Evolutionary conservation across 64 coral and sea anemone species (phyloP), one percentile per base, ranked within the genome.

Genomic region (Anthopleura sola): DNA sequence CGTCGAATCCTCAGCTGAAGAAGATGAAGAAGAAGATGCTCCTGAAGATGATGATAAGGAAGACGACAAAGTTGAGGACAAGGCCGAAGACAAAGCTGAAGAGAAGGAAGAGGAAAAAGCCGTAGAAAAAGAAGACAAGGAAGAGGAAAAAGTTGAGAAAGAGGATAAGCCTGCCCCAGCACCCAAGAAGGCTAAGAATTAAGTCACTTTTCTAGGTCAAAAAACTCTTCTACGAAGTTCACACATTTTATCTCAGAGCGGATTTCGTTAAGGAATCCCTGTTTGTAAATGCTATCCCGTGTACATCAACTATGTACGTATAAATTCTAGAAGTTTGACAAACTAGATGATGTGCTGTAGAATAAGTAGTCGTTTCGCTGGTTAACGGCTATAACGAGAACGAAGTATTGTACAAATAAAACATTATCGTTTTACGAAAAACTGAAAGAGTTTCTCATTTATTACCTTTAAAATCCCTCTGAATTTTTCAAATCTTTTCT

Each of bases 111-210:
- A 77, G 4, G 64, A 86, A 19, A 66, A 91, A 24, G 34, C 64
- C 16, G 88, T 57, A 38, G 82, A 92, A 48, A 68, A 55, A 5
- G 68, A 47, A 19, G 78, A 64, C 47, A 60, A 47, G 50, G 50
- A 53, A 86, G 92, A 81, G 17, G 55, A 90, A 32, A 82, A 90
- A 87, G 77, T 16, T 7, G 26, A 66, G 51, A 31, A 86, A 86
- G 85, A 39, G 15, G 85, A 74, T 34, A 78, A 88, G 40, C 34
- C 86, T 15, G 29, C 29, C 66, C 26, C n/a, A 11, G 82, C 48
- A 47, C 83, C 29, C 47, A 82, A 36, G 16, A 88, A 69, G 80
- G 34, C 75, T 34, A 83, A 90, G 76, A 75, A 88, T 17, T 81
- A 88, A 82, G 64, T 56, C 36, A 37, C 28, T 46, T 62, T 71